Conservation (phyloP, 2,888 invertebrate genomes). For the Ganaspis brasiliensis region DNA sequence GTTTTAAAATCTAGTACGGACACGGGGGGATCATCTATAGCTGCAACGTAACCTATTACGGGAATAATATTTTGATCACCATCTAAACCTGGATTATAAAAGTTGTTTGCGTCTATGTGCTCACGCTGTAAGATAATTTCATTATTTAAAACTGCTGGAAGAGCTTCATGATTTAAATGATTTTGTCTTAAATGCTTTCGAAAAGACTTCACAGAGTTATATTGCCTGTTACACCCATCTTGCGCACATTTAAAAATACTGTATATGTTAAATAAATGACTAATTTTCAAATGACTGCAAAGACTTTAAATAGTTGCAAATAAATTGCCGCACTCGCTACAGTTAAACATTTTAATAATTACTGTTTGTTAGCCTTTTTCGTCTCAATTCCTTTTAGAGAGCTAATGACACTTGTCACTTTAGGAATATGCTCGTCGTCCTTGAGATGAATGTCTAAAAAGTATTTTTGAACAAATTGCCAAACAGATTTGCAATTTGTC, state of each 20-base stretch:
- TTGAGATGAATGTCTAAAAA: constrained; percentile 9
- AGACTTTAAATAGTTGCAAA: constrained; percentile 7
- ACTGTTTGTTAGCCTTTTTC: neutral
- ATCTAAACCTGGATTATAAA: no score
- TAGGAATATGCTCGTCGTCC: constrained; percentile 10
- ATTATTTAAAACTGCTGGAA: neutral
- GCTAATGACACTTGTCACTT: constrained; percentile 14
- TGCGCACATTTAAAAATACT: constrained; percentile 22
- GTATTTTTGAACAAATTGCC: constrained; percentile 12
- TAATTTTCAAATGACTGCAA: constrained; percentile 7
- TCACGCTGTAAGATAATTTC: neutral
- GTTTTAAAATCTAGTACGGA: no score
- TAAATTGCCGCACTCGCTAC: neutral
- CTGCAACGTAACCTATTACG: no score
- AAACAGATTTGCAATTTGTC: neutral
- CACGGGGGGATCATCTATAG: no score
- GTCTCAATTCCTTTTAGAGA: constrained; percentile 4
- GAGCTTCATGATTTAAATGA: neutral
- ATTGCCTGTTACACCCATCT: constrained; percentile 9
- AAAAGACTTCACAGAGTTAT: neutral
- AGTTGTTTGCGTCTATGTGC: no score
- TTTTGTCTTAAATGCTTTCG: constrained; percentile 1
- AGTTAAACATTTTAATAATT: constrained; percentile 11
- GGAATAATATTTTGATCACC: no score
- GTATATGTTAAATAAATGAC: neutral